phyloP scores from a whole-genome alignment of 2,888 invertebrate species.

The Megalurothrips usitatus region DNA sequence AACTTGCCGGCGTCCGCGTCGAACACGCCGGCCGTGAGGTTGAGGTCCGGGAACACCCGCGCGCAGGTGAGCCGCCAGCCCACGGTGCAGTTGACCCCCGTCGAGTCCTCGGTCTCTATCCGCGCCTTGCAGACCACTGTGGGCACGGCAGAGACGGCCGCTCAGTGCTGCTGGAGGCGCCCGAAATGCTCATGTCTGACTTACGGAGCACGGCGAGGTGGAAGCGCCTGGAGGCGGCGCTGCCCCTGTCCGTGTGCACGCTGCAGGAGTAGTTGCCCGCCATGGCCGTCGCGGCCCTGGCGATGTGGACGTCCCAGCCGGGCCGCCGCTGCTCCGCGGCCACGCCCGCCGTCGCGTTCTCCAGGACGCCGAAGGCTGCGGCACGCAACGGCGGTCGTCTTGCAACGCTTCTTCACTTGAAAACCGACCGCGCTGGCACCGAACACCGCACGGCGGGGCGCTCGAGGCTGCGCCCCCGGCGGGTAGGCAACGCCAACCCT shows the following conservation, averaged over 20 bases:
- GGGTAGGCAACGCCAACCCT: too few relatives aligned
- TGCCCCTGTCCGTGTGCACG: constrained; percentile 20
- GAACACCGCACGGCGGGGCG: neutral
- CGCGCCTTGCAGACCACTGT: constrained; percentile 13
- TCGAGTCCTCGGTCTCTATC: constrained; percentile 7
- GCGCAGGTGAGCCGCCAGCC: neutral
- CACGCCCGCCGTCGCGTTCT: neutral
- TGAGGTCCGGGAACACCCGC: constrained; percentile 13
- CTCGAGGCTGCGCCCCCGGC: too few relatives aligned
- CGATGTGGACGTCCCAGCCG: neutral
- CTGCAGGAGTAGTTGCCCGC: constrained; percentile 18
- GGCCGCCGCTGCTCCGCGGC: neutral
- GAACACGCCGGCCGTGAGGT: constrained; percentile 15
- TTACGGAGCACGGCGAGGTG: neutral
- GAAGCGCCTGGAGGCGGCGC: neutral
- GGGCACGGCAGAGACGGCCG: neutral
- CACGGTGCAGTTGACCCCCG: constrained; percentile 13
- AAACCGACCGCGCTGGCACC: too few relatives aligned
- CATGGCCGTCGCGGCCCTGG: neutral
- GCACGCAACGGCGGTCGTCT: neutral
- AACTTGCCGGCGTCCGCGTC: neutral
- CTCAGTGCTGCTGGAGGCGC: too few relatives aligned
- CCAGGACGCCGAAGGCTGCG: neutral
- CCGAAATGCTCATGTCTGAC: too few relatives aligned
- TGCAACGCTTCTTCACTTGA: neutral